Base-by-base conservation (phyloP, 2,888 invertebrate genomes). In the Penaeus monodon region DNA sequence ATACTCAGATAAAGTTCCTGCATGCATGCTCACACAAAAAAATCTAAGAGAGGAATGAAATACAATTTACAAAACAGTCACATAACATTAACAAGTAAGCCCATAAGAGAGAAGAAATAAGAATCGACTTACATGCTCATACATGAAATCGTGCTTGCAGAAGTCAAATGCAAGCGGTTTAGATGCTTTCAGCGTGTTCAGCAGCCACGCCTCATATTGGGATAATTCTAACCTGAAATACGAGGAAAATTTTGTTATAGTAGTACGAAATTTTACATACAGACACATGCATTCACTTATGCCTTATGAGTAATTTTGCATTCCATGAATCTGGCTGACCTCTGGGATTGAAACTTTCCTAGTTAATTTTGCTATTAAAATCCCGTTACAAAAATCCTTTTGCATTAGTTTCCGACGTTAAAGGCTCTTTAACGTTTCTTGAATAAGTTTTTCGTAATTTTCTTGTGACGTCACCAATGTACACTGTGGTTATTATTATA, bases 111-210 rank as follows among this genome's bases (percentile, higher is more conserved):
- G 17, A 14, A 57, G 57, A 17, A 0, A 57, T 17, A 57, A 57
- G 17, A 57, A 27, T 22, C 14, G 6, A 84, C 88, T 74, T 17
- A 89, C 89, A 73, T 76, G 70, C 8, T 78, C 79, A 78, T 85
- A 89, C 17, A 76, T 44, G 27, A 86, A 84, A 33, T 83, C 84
- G 66, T 89, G 88, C 66, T 86, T 81, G 70, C 89, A 89, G 88
- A 89, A 89, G 33, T 89, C 85, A 33, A 88, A 89, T 33, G 80
- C 33, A 22, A 81, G 76, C 1, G 79, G 27, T 22, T 77, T 63
- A 24, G 89, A 81, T 38, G 49, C 65, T 64, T 88, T 86, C n/a
- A 89, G 70, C n/a, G 81, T 84, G 8, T 81, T 65, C 22, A 81
- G 24, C 33, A 84, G 44, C 63, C 79, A 64, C n/a, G 79, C 77